A percentile compares a stretch with the other conserved stretches of the same genome.
Evolutionary conservation across 2,113 vertebrate genomes (phyloP).

Genomic region (Cyanistes caeruleus): DNA sequence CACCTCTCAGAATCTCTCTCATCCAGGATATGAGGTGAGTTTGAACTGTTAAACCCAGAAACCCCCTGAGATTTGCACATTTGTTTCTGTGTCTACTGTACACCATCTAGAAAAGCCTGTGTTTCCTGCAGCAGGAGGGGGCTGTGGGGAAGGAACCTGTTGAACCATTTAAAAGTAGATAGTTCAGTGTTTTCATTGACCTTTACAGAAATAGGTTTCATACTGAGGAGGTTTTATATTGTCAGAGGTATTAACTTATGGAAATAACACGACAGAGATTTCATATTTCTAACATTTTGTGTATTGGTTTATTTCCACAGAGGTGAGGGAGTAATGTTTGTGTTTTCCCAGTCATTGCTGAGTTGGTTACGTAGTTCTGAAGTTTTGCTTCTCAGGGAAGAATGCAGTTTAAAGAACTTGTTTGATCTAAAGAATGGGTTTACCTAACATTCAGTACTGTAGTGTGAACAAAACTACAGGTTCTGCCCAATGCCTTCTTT

Average conservation of each 20-base stretch:
- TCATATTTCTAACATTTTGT: background rate
- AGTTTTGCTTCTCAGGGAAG: background rate
- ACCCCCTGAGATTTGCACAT: background rate
- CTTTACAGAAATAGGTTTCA: background rate
- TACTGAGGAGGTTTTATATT: background rate
- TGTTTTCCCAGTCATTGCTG: background rate
- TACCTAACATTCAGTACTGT: background rate
- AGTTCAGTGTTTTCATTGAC: background rate
- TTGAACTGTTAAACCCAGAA: background rate
- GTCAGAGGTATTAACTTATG: background rate
- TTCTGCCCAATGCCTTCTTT: background rate
- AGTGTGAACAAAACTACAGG: background rate
- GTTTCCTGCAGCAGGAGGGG: background rate
- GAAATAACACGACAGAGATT: background rate
- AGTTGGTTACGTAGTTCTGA: background rate
- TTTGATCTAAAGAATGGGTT: background rate
- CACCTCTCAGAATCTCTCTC: conserved; percentile 91
- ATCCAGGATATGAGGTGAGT: conserved; percentile 96
- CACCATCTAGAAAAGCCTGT: background rate
- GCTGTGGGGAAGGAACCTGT: background rate
- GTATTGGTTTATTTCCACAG: background rate
- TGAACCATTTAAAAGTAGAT: background rate
- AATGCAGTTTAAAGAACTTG: background rate
- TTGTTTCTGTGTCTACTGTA: background rate
- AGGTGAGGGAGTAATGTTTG: background rate